Conservation (phyloP, 2,797 vertebrate genomes). For the Psittacula derbiana region DNA sequence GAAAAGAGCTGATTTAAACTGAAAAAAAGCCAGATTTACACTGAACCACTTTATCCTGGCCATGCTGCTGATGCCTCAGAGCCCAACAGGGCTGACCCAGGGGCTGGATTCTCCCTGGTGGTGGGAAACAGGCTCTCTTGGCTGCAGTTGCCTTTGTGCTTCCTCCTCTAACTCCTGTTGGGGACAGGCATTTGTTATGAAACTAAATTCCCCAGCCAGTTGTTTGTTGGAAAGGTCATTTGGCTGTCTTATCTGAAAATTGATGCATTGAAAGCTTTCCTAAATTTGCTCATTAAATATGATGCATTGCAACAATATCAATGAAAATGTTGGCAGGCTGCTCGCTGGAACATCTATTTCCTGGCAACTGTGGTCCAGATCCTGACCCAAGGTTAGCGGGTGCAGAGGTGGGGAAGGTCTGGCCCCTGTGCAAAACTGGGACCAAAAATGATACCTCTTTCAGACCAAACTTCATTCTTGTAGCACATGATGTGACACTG, state of each 20-base stretch:
- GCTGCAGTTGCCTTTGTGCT: not conserved
- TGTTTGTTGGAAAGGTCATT: constrained; percentile 5
- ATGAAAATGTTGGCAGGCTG: not conserved
- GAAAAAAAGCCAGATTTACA: not conserved
- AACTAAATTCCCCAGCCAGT: not conserved
- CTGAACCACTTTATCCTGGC: not conserved
- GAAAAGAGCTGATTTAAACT: not conserved
- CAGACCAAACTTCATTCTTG: not conserved
- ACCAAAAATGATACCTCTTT: not conserved
- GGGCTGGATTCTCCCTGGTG: not conserved
- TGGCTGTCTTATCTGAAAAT: not conserved
- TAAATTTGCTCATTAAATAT: constrained; percentile 22
- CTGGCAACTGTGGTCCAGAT: not conserved
- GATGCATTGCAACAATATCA: not conserved
- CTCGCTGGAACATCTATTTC: not conserved
- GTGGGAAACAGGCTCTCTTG: not conserved
- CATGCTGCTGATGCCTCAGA: not conserved
- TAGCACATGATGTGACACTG: not conserved
- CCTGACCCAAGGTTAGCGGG: not conserved
- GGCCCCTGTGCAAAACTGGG: not conserved
- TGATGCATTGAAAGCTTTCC: not conserved
- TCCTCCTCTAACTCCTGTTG: not conserved
- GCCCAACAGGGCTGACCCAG: not conserved
- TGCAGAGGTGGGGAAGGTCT: accelerated
- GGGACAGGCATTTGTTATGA: not conserved